Conservation (phyloP, 2,113 vertebrate species). For the Colinus virginianus region DNA sequence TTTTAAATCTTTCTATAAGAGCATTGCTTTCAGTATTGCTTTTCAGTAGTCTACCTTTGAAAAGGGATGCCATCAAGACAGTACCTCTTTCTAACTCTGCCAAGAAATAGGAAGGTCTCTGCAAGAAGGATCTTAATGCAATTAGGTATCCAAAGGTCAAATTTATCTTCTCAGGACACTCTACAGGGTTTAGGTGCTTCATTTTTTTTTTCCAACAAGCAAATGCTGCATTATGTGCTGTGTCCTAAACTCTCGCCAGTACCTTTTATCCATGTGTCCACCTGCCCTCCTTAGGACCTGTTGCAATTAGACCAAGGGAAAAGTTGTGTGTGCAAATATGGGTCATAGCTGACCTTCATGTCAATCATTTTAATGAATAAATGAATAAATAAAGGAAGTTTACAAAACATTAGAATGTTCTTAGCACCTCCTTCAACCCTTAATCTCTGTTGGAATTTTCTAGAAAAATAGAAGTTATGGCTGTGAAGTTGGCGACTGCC, state of each 20-base stretch:
- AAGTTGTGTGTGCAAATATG: not conserved
- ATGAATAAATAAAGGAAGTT: not conserved
- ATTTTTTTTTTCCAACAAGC: not conserved
- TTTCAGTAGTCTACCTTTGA: not conserved
- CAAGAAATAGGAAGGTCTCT: not conserved
- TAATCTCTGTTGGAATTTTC: not conserved
- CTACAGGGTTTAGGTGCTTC: not conserved
- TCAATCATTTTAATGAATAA: not conserved
- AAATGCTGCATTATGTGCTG: not conserved
- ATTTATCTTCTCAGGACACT: not conserved
- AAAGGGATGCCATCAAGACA: not conserved
- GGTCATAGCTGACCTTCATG: not conserved
- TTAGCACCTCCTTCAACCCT: not conserved
- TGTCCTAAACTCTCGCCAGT: not conserved
- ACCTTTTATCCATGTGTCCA: not conserved
- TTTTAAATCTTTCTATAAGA: not conserved
- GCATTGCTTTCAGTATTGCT: not conserved
- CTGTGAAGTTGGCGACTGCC: not conserved
- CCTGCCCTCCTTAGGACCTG: not conserved
- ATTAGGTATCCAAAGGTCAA: not conserved
- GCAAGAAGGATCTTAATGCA: not conserved
- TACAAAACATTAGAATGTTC: not conserved
- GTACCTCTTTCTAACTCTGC: not conserved
- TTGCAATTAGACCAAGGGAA: not conserved
- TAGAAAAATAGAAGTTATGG: not conserved